Base-by-base conservation (phyloP, 1,140 invertebrate genomes). In the Ostrea denselamellosa region DNA sequence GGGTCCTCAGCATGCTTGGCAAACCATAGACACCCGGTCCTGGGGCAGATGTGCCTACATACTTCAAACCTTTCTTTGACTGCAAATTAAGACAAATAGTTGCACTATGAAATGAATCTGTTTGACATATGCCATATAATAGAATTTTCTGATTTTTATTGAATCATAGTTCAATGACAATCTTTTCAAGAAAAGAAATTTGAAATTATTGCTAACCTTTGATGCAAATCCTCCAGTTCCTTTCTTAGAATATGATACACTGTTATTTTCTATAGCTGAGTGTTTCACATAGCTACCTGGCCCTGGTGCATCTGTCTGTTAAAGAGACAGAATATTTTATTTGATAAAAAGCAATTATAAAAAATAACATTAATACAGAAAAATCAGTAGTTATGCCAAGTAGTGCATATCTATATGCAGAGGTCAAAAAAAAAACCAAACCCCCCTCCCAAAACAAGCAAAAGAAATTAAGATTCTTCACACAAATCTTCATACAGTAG, bases 141-240 rank as follows among this genome's bases (percentile, higher is more conserved):
- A 9, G 8, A 8, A 22, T 10, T 34, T 81, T 14, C 17, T 81
- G 17, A 28, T 51, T 34, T 28, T 51, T 12, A 28, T 34, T 51
- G 25, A 44, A 77, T 25, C 12, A 81, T 22, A 34, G 8, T 22
- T 25, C 19, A 28, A 81, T 51, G 14, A 28, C 8, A 34, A 10
- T 28, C 14, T 25, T 71, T 71, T 10, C n/a, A 14, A 8, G 9
- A 1, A 34, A 8, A 10, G 8, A 17, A 12, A 22, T 34, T 34
- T 81, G 12, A 81, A 81, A 81, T 14, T 9, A 81, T 1, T 81
- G 14, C 19, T 19, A 91, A 94, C 94, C 92, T 94, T 94, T 82
- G 93, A 94, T 34, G 94, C 94, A 92, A 94, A 94, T 83, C 93
- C 91, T 34, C 94, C 94, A 82, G 93, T 94, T 82, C 94, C 93